These are phyloP conservation scores for Phalanger gymnotis DNA, from an alignment of 2,797 vertebrate species.

Conservation along the genomic window DNA sequence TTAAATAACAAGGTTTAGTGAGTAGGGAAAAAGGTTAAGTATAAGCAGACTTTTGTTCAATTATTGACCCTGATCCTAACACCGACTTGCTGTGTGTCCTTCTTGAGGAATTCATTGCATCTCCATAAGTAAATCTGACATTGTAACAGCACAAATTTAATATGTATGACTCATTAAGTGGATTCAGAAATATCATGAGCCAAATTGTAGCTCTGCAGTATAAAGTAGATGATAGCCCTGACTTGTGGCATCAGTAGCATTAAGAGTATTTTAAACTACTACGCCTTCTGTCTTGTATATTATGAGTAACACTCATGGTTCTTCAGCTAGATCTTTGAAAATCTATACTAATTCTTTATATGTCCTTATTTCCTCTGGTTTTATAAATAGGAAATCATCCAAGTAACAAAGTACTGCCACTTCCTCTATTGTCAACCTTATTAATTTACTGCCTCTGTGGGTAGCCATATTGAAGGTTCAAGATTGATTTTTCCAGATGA, in stretches of 20 bases:
- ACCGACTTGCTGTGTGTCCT: neutral
- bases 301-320: neutral
- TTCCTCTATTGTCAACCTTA: conserved; percentile 34
- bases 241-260: neutral
- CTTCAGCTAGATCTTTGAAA: conserved; percentile 50
- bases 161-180: neutral
- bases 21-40: neutral
- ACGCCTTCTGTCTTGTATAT: neutral
- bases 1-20: neutral
- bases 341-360: neutral
- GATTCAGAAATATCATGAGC: neutral
- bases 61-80: neutral
- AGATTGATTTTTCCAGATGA: conserved; percentile 59
- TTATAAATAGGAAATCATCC: conserved; percentile 7
- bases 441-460: conserved; percentile 26
- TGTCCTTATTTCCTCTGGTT: neutral
- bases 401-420: conserved; percentile 19
- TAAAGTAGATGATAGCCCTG: neutral
- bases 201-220: neutral
- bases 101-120: neutral
- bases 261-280: conserved; percentile 4
- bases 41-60: neutral
- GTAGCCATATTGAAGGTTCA: conserved; percentile 45
- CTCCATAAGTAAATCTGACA: neutral
- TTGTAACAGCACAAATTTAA: neutral